Conservation (phyloP, 2,113 vertebrate genomes). For the Poeciliopsis occidentalis region DNA sequence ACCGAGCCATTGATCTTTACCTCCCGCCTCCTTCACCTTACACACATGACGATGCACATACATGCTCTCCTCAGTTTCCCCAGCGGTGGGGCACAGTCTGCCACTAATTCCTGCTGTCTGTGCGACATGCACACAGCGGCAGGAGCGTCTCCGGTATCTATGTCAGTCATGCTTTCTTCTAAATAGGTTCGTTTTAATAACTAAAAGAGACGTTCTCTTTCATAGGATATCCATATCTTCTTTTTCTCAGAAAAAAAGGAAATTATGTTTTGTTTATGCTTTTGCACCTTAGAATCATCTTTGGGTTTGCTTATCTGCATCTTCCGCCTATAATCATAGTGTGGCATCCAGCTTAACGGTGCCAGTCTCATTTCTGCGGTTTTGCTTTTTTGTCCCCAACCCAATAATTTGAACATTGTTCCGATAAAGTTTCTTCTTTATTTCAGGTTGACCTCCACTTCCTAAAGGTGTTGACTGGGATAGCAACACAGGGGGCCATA, state of each 20-base stretch:
- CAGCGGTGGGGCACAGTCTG: conserved; percentile 39
- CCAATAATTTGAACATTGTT: too few relatives aligned
- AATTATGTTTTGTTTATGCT: too few relatives aligned
- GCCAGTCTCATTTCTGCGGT: not conserved
- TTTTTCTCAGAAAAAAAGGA: too few relatives aligned
- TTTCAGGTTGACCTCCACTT: conserved; percentile 95
- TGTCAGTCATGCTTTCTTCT: conserved; percentile 28
- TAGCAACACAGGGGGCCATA: conserved; percentile 94
- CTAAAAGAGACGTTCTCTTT: not conserved
- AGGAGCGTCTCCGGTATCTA: conserved; percentile 37
- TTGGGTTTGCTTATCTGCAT: too few relatives aligned
- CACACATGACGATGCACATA: conserved; percentile 30
- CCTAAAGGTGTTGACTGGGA: conserved; percentile 92
- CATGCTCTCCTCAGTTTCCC: conserved; percentile 23
- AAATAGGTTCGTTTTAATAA: not conserved
- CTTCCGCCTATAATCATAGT: too few relatives aligned
- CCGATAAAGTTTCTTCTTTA: too few relatives aligned
- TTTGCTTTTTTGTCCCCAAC: not conserved
- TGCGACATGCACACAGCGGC: conserved; percentile 54
- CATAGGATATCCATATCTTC: not conserved
- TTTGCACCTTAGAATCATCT: too few relatives aligned
- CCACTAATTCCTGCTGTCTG: conserved; percentile 43
- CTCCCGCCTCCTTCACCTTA: conserved; percentile 41
- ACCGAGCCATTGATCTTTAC: conserved; percentile 75
- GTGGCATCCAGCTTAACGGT: too few relatives aligned